Evolutionary conservation across 2,888 invertebrate genomes (phyloP).

Genomic region (Epistrophella euchroma): DNA sequence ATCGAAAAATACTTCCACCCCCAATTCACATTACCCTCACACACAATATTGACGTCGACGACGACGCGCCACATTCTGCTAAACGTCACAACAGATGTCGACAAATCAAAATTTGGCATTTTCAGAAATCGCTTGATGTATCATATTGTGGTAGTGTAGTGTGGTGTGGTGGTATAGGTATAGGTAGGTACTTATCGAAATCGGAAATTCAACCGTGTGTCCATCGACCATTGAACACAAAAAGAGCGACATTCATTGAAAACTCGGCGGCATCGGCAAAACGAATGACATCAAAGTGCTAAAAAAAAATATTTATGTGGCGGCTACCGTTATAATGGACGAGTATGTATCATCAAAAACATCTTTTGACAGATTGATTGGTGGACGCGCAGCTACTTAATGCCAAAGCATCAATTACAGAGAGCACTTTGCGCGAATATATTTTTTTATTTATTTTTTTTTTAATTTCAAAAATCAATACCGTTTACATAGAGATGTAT

Average conservation of each 20-base stretch:
- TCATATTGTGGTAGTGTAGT: not conserved
- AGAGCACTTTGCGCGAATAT: constrained; percentile 27
- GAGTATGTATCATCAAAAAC: constrained; percentile 35
- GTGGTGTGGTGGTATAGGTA: not conserved
- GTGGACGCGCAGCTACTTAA: constrained; percentile 40
- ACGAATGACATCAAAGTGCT: constrained; percentile 37
- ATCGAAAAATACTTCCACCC: constrained; percentile 30
- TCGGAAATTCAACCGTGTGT: constrained; percentile 47
- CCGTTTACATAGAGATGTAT: constrained; percentile 18
- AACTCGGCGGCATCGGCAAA: not conserved
- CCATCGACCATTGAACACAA: constrained; percentile 11
- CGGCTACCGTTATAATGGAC: constrained; percentile 49
- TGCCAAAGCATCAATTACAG: constrained; percentile 60
- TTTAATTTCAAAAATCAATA: constrained; percentile 57
- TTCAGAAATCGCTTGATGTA: constrained; percentile 14
- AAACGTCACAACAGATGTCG: constrained; percentile 62
- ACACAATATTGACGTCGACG: not conserved
- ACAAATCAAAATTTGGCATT: constrained; percentile 69
- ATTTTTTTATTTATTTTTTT: not conserved
- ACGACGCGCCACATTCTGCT: constrained; percentile 13
- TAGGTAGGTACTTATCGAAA: constrained; percentile 10
- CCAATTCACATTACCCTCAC: not conserved
- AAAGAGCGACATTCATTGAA: constrained; percentile 1
- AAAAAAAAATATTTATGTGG: constrained; percentile 18
- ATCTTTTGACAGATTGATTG: constrained; percentile 46